Evolutionary conservation across 2,113 vertebrate genomes (phyloP).

Genomic region (Oreochromis spilurus): DNA sequence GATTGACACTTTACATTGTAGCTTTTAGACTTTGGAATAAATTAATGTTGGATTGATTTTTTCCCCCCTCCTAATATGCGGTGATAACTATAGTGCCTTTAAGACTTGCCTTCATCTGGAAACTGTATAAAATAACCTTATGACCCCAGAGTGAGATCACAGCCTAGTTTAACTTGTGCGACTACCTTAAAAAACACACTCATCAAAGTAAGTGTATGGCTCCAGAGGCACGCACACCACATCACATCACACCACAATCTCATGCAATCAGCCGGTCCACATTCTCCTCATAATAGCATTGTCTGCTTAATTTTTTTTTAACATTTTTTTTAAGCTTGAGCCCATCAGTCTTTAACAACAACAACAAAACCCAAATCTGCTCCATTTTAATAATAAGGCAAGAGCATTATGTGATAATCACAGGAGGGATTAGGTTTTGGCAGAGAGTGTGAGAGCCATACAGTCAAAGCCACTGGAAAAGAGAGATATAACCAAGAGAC

Average conservation of each 20-base stretch:
- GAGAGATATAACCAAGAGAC: conserved; percentile 45
- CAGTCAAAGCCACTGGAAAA: conserved; percentile 49
- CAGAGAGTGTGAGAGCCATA: conserved; percentile 30
- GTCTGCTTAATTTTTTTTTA: conserved; percentile 32
- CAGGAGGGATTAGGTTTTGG: conserved; percentile 57
- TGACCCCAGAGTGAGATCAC: conserved; percentile 58
- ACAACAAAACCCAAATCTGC: conserved; percentile 60
- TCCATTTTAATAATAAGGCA: conserved; percentile 67
- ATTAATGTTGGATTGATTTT: background rate
- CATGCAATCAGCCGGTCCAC: conserved; percentile 35
- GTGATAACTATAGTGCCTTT: background rate
- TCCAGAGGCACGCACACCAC: conserved; percentile 11
- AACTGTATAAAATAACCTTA: conserved; percentile 20
- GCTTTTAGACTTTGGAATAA: background rate
- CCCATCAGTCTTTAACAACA: conserved; percentile 52
- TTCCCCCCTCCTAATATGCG: background rate
- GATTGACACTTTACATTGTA: background rate
- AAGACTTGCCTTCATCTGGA: background rate
- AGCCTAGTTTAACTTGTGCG: conserved; percentile 37
- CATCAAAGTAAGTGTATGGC: conserved; percentile 60
- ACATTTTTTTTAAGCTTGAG: background rate
- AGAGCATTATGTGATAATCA: conserved; percentile 66
- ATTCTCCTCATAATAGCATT: conserved; percentile 43
- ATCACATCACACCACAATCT: conserved; percentile 24
- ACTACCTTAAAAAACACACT: conserved; percentile 48